Conservation (phyloP, 30 jellyfish, hydroid and myxozoan genomes). For the Pseudorhiza aurosa region DNA sequence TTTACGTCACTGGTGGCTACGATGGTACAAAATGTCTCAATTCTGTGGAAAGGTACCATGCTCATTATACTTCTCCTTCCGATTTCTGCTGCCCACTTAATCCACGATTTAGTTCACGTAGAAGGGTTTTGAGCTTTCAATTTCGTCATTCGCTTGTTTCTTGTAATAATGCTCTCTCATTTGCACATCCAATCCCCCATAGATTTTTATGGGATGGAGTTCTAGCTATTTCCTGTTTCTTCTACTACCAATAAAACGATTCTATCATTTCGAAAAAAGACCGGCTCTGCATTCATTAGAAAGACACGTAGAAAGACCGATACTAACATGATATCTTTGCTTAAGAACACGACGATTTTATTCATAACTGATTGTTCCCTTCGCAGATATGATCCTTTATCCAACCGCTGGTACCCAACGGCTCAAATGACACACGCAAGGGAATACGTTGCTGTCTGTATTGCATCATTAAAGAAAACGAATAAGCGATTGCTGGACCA, state of each 20-base stretch:
- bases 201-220: too few species aligned
- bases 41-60: conserved; percentile 82
- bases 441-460: conserved; percentile 94
- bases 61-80: too few species aligned
- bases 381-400: conserved; percentile 88
- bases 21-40: conserved; percentile 89
- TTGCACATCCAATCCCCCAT: too few species aligned
- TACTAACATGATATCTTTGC: not conserved
- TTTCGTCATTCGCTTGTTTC: too few species aligned
- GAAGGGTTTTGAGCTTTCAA: too few species aligned
- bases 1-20: conserved; percentile 90
- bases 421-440: conserved; percentile 91
- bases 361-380: not conserved
- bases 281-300: not conserved
- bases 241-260: too few species aligned
- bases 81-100: too few species aligned
- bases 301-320: not conserved
- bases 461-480: conserved; percentile 77
- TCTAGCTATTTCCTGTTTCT: too few species aligned
- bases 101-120: too few species aligned
- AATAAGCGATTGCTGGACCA: conserved; percentile 63
- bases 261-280: too few species aligned
- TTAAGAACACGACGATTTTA: not conserved
- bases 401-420: conserved; percentile 90
- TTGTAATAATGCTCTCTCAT: too few species aligned